Percentiles rank a stretch among this genome's conserved stretches.
Evolutionary conservation across 2,888 invertebrate species (phyloP).

Genomic region (Parnassius orleans): DNA sequence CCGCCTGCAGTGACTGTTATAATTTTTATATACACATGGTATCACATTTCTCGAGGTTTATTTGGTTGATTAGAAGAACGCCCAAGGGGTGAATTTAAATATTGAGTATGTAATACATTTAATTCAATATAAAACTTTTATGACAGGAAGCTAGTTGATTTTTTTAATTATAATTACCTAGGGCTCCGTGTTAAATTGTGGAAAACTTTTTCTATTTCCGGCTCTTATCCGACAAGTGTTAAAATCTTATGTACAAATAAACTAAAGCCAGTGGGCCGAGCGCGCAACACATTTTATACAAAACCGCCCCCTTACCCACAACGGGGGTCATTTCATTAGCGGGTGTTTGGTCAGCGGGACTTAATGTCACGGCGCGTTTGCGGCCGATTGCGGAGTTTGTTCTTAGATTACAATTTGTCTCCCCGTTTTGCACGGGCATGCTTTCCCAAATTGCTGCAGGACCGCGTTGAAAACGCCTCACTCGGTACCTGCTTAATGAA

Average conservation of each 20-base stretch:
- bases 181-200: too few species aligned
- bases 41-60: too few species aligned
- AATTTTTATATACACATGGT: too few species aligned
- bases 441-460: background rate
- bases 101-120: too few species aligned
- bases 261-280: background rate
- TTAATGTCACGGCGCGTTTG: conserved; percentile 22
- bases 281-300: conserved; percentile 9
- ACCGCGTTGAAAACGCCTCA: background rate
- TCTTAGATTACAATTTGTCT: conserved; percentile 7
- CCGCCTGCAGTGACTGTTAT: too few species aligned
- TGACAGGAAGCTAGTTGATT: too few species aligned
- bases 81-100: too few species aligned
- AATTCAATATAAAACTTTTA: too few species aligned
- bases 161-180: too few species aligned
- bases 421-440: conserved; percentile 1
- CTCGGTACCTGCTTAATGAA: background rate
- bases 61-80: too few species aligned
- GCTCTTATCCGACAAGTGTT: background rate
- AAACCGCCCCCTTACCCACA: background rate
- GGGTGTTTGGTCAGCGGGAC: conserved; percentile 52
- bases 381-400: conserved; percentile 27
- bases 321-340: conserved; percentile 50
- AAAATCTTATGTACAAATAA: conserved; percentile 4
- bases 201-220: background rate